Base-by-base conservation (phyloP, 2,888 invertebrate species). In the Scaptomyza cyrtandrae region DNA sequence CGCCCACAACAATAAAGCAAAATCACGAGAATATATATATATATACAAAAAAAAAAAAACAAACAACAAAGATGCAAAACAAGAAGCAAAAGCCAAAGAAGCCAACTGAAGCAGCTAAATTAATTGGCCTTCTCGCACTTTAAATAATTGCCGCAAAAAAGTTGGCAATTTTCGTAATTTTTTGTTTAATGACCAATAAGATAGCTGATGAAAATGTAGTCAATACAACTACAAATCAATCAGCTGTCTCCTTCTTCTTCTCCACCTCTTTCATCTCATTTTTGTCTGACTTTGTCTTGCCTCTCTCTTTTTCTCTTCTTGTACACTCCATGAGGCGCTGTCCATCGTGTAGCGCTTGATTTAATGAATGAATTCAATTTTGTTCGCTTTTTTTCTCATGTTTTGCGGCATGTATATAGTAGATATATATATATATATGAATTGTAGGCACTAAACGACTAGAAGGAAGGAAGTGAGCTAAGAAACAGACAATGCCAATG, bases 281-380 rank as follows among this genome's bases (percentile, higher is more conserved):
- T 37, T 27, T 33, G 1, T 4, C 24, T 33, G 1, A 2, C 24
- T 24, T 39, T 6, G 35, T 24, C 0, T 13, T 19, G 13, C 49
- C 33, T 6, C 57, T 48, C 46, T n/a, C n/a, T n/a, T n/a, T n/a
- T n/a, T n/a, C 72, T 72, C 58, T 55, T 55, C 13, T 35, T 0
- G 2, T 37, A n/a, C 57, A 70, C 64, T 61, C 64, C 56, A 59
- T 75, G 70, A 50, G 50, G 55, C 50, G 55, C 45, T 44, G 60
- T 67, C 54, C 63, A 64, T 64, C 53, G 79, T 69, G 39, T 69
- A 43, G 58, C 55, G 57, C 52, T 72, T 78, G 73, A 88, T 86
- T 86, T 86, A 83, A 89, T 86, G 85, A 86, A 86, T 86, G 85
- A 86, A 86, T 89, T 89, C 71, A 71, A 85, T 86, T 88, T 77